A percentile compares a stretch with the other conserved stretches of the same genome.
Evolutionary conservation across 2,113 vertebrate species (phyloP).

Genomic region (Eulemur rufifrons): DNA sequence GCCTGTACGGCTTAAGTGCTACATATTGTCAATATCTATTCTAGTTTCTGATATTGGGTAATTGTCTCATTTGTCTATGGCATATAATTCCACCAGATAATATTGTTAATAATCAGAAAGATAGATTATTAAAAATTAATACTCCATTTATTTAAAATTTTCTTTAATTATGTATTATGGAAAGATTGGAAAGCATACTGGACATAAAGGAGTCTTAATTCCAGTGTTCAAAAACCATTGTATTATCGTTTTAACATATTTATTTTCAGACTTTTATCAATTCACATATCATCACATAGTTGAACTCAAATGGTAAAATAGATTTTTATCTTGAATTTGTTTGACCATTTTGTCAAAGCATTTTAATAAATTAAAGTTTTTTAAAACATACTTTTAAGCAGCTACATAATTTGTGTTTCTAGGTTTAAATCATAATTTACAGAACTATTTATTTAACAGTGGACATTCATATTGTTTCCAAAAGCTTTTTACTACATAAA

Average conservation of each 20-base stretch:
- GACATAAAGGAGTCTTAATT: slow-evolving; percentile 2
- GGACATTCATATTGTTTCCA: neutral
- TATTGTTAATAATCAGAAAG: slow-evolving; percentile 28
- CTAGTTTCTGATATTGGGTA: neutral
- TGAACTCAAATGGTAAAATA: neutral
- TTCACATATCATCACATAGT: neutral
- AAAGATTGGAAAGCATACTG: neutral
- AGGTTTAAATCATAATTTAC: neutral
- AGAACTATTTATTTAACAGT: neutral
- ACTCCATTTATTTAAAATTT: neutral
- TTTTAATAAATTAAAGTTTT: neutral
- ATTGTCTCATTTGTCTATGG: neutral
- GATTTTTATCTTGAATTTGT: slow-evolving; percentile 9
- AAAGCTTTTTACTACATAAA: neutral
- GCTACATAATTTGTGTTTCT: neutral
- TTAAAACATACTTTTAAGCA: neutral
- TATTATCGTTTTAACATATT: neutral
- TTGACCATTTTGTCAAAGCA: neutral
- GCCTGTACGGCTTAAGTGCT: too few relatives aligned
- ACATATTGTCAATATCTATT: neutral
- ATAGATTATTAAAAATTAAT: neutral
- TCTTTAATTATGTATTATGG: neutral
- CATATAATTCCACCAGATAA: neutral
- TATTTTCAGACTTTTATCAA: neutral
- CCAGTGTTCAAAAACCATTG: neutral